Base-by-base conservation (phyloP, 2,113 vertebrate genomes). In the Calidris pugnax region DNA sequence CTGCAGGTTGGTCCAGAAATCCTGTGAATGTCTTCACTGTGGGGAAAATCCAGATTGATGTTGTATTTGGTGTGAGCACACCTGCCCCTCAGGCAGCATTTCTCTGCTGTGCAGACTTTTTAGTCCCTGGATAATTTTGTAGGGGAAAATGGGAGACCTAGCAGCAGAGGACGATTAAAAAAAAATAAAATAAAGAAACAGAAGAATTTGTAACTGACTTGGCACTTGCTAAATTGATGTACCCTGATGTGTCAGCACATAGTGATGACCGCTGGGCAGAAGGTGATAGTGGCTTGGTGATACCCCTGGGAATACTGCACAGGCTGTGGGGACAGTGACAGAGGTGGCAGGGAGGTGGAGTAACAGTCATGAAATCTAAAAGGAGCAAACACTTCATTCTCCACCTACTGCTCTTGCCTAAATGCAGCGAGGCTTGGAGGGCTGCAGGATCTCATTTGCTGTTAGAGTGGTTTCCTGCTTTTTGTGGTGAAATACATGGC, bases 221-320 rank as follows among this genome's bases (percentile, higher is more conserved):
- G 43, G 23, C 9, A 35, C 22, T 89, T 68, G 41, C 20, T 72
- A 72, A 71, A 41, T 48, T 48, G 30, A 16, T 4, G 0, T 64
- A 43, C 5, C 5, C 10, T 50, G 12, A 8, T 50, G 30, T 20
- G 4, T 62, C 43, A 64, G 32, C 28, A 14, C 6, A 4, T 26
- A 26, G 9, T 14, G 17, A 35, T 10, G 3, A 56, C n/a, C 1
- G 0, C 2, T 37, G 41, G 37, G 59, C 23, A 30, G 57, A 35
- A 85, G 53, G 22, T 14, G 18, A 12, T 6, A 16, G 33, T 26
- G 19, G 24, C 33, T 32, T 71, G 33, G 15, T 62, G 68, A 16
- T 78, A 32, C 16, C 10, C 28, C 33, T 0, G 1, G 57, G 27
- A 80, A 47, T 50, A 7, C 37, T 39, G 13, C 17, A 39, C 10